Evolutionary conservation across 2,113 vertebrate species (phyloP), one percentile per base, ranked within the genome.

Genomic region (Willisornis vidua): DNA sequence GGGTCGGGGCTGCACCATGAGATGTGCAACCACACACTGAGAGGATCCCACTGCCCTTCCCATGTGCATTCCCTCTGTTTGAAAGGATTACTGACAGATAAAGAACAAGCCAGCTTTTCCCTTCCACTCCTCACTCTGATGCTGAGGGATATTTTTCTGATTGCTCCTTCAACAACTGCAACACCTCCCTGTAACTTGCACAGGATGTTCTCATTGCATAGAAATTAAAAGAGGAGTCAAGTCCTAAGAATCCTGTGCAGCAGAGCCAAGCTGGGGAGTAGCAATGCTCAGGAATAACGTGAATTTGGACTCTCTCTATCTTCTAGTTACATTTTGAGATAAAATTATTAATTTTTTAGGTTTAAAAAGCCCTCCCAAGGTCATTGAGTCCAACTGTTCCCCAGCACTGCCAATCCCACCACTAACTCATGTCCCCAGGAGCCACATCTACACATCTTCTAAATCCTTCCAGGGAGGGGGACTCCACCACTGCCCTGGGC

Each of bases 1-100:
- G 35, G 19, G 43, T 13, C 1, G 55, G 28, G 24, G 22, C 51
- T 73, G 57, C 3, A 6, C 18, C 33, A 5, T 1, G 18, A 6
- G 29, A 10, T 9, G 54, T 7, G 2, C 7, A 7, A 2, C 8
- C 46, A 3, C 13, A 1, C n/a, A 5, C 11, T 2, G 45, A 70
- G 74, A 22, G 0, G 2, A 41, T 8, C 52, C 52, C 20, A 14
- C 8, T 3, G 3, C 26, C 68, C 35, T 54, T 66, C 14, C 25
- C 24, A 8, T 0, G 0, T 25, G 19, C 63, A 71, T 28, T 39
- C 33, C 6, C 65, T 70, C 29, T 48, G 1, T 57, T 75, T 52
- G 10, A 73, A 89, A 46, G 17, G 13, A 46, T 46, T 70, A 17
- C 48, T 22, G 12, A 31, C 7, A 77, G 54, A 17, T 37, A 29